These are phyloP conservation scores for Liodrosophila aerea DNA, from an alignment of 2,888 invertebrate species.

Conservation along the genomic window DNA sequence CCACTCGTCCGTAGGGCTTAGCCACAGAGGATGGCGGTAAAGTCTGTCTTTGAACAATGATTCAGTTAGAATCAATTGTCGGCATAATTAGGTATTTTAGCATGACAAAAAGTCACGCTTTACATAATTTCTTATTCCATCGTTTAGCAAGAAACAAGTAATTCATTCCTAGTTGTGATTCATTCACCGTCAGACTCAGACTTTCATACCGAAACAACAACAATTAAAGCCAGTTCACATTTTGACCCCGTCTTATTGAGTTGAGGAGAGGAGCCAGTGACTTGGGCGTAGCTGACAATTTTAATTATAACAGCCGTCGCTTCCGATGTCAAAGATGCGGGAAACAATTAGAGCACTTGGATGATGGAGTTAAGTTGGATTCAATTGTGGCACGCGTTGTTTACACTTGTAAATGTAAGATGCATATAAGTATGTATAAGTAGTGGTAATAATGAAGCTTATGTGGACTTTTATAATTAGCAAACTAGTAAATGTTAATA, in stretches of 20 bases:
- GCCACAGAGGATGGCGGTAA: background rate
- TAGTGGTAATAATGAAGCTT: no score
- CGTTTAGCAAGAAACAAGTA: conserved; percentile 20
- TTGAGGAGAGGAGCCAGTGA: conserved; percentile 28
- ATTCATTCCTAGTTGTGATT: conserved; percentile 53
- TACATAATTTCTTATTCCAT: conserved; percentile 65
- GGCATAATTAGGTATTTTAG: conserved; percentile 35
- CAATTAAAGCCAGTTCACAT: conserved; percentile 71
- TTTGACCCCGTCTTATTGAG: conserved; percentile 69
- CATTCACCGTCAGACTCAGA: conserved; percentile 32
- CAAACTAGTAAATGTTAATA: no score
- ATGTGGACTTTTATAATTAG: no score
- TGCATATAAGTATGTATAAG: background rate
- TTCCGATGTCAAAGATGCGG: conserved; percentile 77
- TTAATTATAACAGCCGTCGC: conserved; percentile 63
- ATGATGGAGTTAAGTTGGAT: conserved; percentile 46
- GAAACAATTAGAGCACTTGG: conserved; percentile 70
- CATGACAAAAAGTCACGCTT: conserved; percentile 61
- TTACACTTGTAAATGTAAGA: conserved; percentile 14
- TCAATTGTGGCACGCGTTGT: conserved; percentile 48
- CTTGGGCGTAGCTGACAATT: conserved; percentile 70
- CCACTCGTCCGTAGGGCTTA: no score
- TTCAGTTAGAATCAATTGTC: conserved; percentile 27
- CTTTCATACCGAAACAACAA: conserved; percentile 33
- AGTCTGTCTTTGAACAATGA: background rate